Base-by-base conservation (phyloP, 2,797 vertebrate genomes). In the Coregonus ussuriensis region DNA sequence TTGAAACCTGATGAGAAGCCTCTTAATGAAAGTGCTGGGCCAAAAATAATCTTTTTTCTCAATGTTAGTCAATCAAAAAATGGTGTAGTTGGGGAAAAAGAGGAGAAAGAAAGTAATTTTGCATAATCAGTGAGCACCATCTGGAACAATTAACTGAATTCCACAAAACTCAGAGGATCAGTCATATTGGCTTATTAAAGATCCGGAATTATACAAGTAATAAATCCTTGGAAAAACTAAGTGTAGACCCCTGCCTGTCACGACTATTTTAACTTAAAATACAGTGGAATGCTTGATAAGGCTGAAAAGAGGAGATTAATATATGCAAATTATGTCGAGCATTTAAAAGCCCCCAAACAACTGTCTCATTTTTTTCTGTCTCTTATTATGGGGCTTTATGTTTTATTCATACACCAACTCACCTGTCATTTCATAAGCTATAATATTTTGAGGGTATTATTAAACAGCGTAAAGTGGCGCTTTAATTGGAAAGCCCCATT, bases 101-200 rank as follows among this genome's bases (percentile, higher is more conserved):
- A 86, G 85, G 85, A 89, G 91, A 95, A 47, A 47, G 41, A 47
- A 97, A 97, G 97, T 98, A 96, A 99, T 98, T 99, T 97, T 97
- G 97, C 97, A 99, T 99, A 99, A 99, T 98, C 98, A 99, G 96
- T 93, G 96, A 95, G 96, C 95, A 94, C 98, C 98, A 99, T 99
- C 98, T 99, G 98, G 98, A 99, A 99, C 98, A 99, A 99, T 99
- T 99, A 99, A 99, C 96, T 92, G 96, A 96, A 96, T 98, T 98
- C 96, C 96, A 97, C 97, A 97, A 96, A 97, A 98, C 95, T 97
- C 95, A 90, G 95, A 97, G 97, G 96, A 98, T 98, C 97, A 97
- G 96, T 98, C 97, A 98, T 96, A 97, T 97, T 97, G 96, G 96
- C 97, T 98, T 98, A 99, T 98, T 99, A 98, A 98, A 98, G 97